Conservation (phyloP, 2,888 invertebrate genomes). For the Mechanitis mazaeus region DNA sequence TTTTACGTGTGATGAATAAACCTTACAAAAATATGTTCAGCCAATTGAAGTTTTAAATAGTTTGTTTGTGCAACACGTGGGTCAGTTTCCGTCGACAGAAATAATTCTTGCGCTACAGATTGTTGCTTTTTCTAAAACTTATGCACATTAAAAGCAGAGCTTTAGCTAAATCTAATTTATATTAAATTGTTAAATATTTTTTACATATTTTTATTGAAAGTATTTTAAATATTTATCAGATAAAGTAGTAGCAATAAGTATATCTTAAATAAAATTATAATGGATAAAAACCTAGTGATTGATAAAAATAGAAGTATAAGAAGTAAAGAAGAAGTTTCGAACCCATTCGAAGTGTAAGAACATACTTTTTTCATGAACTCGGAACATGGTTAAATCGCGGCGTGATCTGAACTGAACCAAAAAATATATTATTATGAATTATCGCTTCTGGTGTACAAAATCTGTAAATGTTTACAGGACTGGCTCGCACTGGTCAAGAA, state of each 20-base stretch:
- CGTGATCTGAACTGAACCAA: too few species aligned
- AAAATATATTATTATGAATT: too few species aligned
- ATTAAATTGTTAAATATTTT: neutral
- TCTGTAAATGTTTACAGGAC: constrained; percentile 28
- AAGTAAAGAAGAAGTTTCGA: too few species aligned
- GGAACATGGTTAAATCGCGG: too few species aligned
- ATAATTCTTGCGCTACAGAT: constrained; percentile 38
- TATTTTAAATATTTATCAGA: too few species aligned
- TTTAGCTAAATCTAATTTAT: neutral
- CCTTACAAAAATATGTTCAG: neutral
- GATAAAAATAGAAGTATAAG: too few species aligned
- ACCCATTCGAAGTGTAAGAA: too few species aligned
- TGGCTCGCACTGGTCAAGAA: constrained; percentile 21
- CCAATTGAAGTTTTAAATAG: constrained; percentile 24
- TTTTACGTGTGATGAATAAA: too few species aligned
- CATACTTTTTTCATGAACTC: too few species aligned
- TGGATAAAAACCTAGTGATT: too few species aligned
- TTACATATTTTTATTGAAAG: neutral
- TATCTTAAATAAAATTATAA: too few species aligned
- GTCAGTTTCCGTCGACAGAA: constrained; percentile 44
- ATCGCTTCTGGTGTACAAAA: constrained; percentile 1
- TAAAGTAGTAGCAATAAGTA: too few species aligned
- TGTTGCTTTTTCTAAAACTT: constrained; percentile 40
- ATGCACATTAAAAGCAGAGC: constrained; percentile 11
- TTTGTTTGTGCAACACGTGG: constrained; percentile 35